phyloP scores from a whole-genome alignment of 2,797 vertebrate species.

The Psittacula derbiana region DNA sequence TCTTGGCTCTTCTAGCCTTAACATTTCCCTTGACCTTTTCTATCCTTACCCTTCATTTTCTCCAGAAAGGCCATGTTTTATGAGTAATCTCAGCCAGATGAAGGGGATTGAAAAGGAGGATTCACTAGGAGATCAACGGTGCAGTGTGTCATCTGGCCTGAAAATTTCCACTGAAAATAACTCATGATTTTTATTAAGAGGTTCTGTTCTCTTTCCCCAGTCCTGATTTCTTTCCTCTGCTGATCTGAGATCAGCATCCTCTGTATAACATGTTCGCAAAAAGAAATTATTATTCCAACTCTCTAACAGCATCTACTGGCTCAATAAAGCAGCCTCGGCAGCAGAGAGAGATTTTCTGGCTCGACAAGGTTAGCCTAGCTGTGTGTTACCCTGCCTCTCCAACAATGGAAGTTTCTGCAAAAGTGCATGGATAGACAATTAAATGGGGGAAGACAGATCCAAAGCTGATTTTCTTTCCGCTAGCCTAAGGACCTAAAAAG shows the following conservation, averaged over 20 bases:
- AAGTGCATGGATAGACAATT: neutral
- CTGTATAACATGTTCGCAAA: neutral
- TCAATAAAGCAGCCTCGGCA: neutral
- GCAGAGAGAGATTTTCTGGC: neutral
- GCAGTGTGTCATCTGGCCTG: neutral
- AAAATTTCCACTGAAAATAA: neutral
- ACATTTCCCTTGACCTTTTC: neutral
- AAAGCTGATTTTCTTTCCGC: neutral
- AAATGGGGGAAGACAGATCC: neutral
- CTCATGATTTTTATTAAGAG: neutral
- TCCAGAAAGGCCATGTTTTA: neutral
- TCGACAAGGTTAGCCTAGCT: neutral
- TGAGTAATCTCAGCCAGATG: neutral
- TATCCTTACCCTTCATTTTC: neutral
- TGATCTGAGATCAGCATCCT: neutral
- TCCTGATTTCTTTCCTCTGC: neutral
- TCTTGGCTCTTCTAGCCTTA: neutral
- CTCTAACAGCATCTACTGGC: neutral
- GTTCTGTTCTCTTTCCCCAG: neutral
- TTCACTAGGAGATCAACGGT: neutral
- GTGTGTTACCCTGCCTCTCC: neutral
- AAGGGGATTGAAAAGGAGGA: neutral
- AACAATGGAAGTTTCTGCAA: rapidly evolving
- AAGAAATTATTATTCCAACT: neutral
- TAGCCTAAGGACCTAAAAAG: neutral